Evolutionary conservation across 2,113 vertebrate genomes (phyloP).

Genomic region (Phaethon lepturus): DNA sequence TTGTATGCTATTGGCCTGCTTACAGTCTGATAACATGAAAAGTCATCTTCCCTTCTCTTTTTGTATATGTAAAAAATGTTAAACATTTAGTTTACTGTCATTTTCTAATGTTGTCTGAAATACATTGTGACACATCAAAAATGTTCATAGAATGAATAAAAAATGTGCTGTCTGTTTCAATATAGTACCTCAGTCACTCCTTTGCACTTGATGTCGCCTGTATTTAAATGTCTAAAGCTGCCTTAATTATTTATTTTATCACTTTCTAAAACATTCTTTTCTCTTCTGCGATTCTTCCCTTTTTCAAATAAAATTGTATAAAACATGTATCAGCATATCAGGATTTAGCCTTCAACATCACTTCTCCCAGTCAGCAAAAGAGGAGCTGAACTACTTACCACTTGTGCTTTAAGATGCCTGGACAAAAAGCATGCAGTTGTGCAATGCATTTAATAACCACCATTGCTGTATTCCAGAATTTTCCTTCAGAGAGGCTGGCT

Average conservation of each 20-base stretch:
- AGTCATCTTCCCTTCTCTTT: background rate
- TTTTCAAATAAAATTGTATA: background rate
- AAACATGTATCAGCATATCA: background rate
- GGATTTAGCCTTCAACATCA: background rate
- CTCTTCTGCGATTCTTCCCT: background rate
- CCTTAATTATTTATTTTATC: constrained; percentile 15
- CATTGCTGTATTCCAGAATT: background rate
- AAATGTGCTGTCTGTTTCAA: constrained; percentile 61
- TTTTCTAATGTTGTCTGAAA: constrained; percentile 39
- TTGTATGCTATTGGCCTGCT: background rate
- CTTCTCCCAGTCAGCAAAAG: background rate
- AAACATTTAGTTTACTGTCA: constrained; percentile 46
- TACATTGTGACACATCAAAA: constrained; percentile 61
- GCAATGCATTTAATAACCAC: background rate
- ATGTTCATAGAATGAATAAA: constrained; percentile 29
- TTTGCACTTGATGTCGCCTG: background rate
- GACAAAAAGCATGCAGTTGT: background rate
- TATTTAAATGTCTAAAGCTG: background rate
- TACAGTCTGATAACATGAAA: background rate
- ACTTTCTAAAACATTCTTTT: background rate
- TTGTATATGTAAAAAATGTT: background rate
- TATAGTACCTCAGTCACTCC: background rate
- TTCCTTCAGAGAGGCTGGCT: background rate
- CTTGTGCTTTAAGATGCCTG: background rate
- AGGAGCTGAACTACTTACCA: background rate